A percentile compares a stretch with the other conserved stretches of the same genome.
Evolutionary conservation across 2,113 vertebrate genomes (phyloP).

Genomic region (Microtus richardsoni): DNA sequence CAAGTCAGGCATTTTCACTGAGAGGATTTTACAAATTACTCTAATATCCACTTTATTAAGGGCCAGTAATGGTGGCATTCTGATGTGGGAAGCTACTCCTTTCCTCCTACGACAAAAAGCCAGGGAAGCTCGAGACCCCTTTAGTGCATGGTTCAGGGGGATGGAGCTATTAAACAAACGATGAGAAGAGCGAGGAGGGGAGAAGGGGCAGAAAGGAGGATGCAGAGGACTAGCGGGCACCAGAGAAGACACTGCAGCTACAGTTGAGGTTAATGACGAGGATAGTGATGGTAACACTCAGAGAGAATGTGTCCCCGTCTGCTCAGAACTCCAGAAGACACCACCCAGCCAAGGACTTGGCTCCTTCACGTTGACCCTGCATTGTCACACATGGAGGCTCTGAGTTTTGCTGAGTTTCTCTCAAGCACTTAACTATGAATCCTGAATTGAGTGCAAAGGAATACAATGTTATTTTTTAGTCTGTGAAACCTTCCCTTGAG

Average conservation of each 20-base stretch:
- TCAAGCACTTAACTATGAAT: background rate
- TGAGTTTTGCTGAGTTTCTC: background rate
- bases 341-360: background rate
- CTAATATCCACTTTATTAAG: constrained; percentile 24
- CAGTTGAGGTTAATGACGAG: background rate
- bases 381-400: background rate
- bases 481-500: background rate
- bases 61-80: background rate
- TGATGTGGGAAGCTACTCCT: background rate
- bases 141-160: background rate
- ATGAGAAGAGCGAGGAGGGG: background rate
- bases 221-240: too few species aligned
- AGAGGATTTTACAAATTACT: constrained; percentile 62
- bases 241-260: background rate
- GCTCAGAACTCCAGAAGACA: background rate
- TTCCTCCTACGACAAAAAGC: background rate
- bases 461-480: constrained; percentile 33
- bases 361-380: background rate
- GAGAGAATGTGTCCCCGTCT: background rate
- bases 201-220: background rate
- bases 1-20: constrained; percentile 34
- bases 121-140: background rate
- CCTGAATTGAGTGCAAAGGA: constrained; percentile 26
- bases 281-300: background rate
- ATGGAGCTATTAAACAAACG: background rate